These are phyloP conservation scores for Cherax destructor DNA, from an alignment of 1,140 invertebrate genomes.

Conservation along the genomic window DNA sequence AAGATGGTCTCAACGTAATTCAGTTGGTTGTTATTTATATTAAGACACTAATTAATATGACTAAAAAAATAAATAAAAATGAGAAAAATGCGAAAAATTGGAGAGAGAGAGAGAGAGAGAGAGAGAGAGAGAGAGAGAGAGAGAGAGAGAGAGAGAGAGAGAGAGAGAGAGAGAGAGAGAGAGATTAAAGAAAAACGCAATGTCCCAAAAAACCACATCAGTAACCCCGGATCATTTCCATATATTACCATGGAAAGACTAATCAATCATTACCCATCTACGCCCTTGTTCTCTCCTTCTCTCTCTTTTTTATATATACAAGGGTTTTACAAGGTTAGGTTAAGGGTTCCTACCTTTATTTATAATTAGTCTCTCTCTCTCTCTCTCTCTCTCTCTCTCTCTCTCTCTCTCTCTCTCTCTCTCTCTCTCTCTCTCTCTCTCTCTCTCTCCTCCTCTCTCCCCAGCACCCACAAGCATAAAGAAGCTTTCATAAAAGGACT, in stretches of 20 bases:
- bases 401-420: no score
- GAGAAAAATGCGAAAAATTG: slow-evolving; percentile 1
- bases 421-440: not conserved
- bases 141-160: not conserved
- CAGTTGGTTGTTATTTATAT: no score
- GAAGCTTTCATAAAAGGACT: slow-evolving; percentile 10
- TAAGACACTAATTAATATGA: no score
- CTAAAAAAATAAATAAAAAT: not conserved
- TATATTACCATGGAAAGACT: not conserved
- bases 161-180: slow-evolving; percentile 9
- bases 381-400: not conserved
- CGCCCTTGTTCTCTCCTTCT: not conserved
- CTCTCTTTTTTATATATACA: not conserved
- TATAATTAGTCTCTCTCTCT: not conserved
- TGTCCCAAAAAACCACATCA: not conserved
- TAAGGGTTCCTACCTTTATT: no score
- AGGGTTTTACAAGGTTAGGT: no score
- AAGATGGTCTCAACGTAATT: no score
- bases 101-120: slow-evolving; percentile 11
- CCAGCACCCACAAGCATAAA: slow-evolving; percentile 2
- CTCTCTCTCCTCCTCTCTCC: not conserved
- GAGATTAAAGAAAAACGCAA: not conserved
- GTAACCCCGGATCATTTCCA: not conserved
- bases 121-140: not conserved
- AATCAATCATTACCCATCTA: slow-evolving; percentile 26